A percentile compares a stretch with the other conserved stretches of the same genome.
These are phyloP conservation scores for Drosophila azteca DNA, from an alignment of 1,140 invertebrate genomes.

Conservation along the genomic window DNA sequence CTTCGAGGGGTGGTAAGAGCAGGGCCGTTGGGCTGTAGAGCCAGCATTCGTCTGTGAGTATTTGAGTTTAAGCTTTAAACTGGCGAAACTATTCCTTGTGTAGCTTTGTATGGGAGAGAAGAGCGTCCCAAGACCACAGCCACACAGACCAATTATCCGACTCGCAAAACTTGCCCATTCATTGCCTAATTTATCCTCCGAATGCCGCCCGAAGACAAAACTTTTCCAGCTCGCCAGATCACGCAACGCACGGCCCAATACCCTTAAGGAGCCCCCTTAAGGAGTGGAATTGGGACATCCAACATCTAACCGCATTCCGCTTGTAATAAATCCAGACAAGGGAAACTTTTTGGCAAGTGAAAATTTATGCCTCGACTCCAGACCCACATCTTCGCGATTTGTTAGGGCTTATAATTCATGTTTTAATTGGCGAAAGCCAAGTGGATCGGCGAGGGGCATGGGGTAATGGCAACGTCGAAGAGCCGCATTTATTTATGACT, in stretches of 20 bases:
- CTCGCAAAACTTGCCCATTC: slow-evolving; percentile 17
- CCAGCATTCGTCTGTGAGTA: too few species aligned
- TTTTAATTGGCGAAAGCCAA: slow-evolving; percentile 73
- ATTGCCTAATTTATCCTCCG: slow-evolving; percentile 8
- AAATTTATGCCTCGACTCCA: slow-evolving; percentile 68
- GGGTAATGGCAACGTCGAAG: slow-evolving; percentile 13
- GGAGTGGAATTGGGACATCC: slow-evolving; percentile 54
- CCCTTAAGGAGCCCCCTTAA: slow-evolving; percentile 14
- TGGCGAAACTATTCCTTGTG: too few species aligned
- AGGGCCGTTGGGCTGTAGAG: too few species aligned
- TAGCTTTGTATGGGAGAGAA: too few species aligned
- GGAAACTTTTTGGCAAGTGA: slow-evolving; percentile 69
- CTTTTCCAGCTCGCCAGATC: slow-evolving; percentile 1
- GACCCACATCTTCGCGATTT: slow-evolving; percentile 65
- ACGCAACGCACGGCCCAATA: not conserved
- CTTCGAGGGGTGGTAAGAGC: not conserved
- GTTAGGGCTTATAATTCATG: slow-evolving; percentile 76
- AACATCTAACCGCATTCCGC: slow-evolving; percentile 69
- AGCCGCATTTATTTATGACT: slow-evolving; percentile 67
- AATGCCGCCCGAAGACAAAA: slow-evolving; percentile 42
- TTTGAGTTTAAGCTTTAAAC: too few species aligned
- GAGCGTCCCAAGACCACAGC: slow-evolving; percentile 12
- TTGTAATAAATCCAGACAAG: slow-evolving; percentile 71
- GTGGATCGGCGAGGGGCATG: slow-evolving; percentile 10
- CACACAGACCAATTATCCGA: slow-evolving; percentile 18